Evolutionary conservation across 2,113 vertebrate species (phyloP).

Genomic region (Thunnus thynnus): DNA sequence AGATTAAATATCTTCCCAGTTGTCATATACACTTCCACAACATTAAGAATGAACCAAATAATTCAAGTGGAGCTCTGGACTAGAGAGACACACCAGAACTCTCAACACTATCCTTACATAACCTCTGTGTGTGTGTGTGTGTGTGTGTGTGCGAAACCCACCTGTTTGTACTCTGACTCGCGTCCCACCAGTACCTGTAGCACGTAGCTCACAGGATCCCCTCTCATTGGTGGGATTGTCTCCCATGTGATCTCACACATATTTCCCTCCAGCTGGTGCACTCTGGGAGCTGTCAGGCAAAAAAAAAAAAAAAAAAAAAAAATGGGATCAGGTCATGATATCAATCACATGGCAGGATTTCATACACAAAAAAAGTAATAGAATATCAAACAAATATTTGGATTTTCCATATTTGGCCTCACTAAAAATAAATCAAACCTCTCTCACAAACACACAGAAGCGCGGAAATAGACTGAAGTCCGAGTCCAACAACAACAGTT

Average conservation of each 20-base stretch:
- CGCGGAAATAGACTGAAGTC: not conserved
- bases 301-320: conserved; percentile 13
- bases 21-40: not conserved
- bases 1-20: conserved; percentile 19
- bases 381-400: no score
- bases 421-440: no score
- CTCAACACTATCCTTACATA: not conserved
- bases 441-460: not conserved
- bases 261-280: conserved; percentile 95
- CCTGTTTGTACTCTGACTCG: conserved; percentile 98
- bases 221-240: conserved; percentile 93
- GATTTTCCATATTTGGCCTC: no score
- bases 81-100: not conserved
- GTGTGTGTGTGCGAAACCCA: conserved; percentile 71
- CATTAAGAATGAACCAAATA: not conserved
- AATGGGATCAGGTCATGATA: not conserved
- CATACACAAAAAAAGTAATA: not conserved
- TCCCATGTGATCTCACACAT: conserved; percentile 96
- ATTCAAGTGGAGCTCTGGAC: not conserved
- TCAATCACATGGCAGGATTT: not conserved
- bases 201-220: conserved; percentile 92
- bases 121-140: not conserved
- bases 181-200: conserved; percentile 95
- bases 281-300: conserved; percentile 89
- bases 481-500: not conserved